A percentile compares a stretch with the other conserved stretches of the same genome.
Evolutionary conservation across 1,140 invertebrate species (phyloP).

Genomic region (Drosophila paulistorum): DNA sequence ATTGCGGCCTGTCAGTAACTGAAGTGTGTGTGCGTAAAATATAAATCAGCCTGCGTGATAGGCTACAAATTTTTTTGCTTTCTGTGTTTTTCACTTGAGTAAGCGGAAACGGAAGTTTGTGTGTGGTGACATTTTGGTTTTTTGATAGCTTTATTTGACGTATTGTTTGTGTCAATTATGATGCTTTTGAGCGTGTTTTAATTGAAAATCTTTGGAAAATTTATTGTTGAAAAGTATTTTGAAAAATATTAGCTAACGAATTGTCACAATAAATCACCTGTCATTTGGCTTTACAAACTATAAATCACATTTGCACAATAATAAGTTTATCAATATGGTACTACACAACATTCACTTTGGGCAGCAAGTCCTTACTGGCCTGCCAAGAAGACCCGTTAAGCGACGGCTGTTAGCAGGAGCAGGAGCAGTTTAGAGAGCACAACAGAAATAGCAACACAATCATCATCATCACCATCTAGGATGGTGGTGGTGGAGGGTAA

Average conservation of each 20-base stretch:
- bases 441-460: slow-evolving; percentile 59
- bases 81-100: slow-evolving; percentile 12
- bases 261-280: background rate
- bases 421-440: slow-evolving; percentile 58
- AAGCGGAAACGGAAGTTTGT: slow-evolving; percentile 43
- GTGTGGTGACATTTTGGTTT: slow-evolving; percentile 8
- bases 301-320: background rate
- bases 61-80: slow-evolving; percentile 42
- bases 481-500: background rate
- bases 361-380: slow-evolving; percentile 47
- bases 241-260: background rate
- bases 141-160: background rate
- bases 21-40: slow-evolving; percentile 38
- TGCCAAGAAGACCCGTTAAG: slow-evolving; percentile 60
- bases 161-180: too few relatives aligned
- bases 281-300: background rate
- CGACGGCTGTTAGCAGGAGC: slow-evolving; percentile 51
- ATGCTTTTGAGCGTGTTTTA: background rate
- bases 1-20: slow-evolving; percentile 36
- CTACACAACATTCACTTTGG: slow-evolving; percentile 37
- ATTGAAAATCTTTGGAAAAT: background rate
- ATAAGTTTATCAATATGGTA: slow-evolving; percentile 20
- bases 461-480: slow-evolving; percentile 9
- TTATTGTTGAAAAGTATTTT: background rate
- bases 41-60: slow-evolving; percentile 62